Base-by-base conservation (phyloP, 1,140 invertebrate species). In the Hycleus phaleratus region DNA sequence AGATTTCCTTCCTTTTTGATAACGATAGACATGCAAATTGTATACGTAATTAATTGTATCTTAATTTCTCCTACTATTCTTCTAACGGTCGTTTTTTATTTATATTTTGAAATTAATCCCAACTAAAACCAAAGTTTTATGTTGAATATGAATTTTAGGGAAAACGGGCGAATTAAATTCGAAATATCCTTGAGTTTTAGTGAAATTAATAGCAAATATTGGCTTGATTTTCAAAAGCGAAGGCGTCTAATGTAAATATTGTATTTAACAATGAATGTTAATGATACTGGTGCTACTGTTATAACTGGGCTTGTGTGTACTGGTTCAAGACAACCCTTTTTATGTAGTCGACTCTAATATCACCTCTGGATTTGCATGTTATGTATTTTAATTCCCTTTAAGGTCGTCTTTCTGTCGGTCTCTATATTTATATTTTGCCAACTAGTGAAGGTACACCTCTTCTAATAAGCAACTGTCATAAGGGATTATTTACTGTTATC, bases 211-310 rank as follows among this genome's bases (percentile, higher is more conserved):
- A 59, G 61, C 59, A 65, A 65, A 65, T 62, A 65, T 65, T 65
- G 59, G 61, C 61, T 54, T 45, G 49, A 59, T 63, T 60, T 43
- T 56, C 32, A 59, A 62, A 65, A 65, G 59, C 56, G 64, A 59
- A 65, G 58, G 59, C 56, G 64, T 53, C 47, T 63, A 58, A 49
- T 59, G 56, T 61, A 65, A 65, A 65, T 65, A 65, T 65, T 64
- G 59, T 56, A 65, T 63, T 63, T 63, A 65, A 65, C 64, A 65
- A 65, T 65, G 64, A 65, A 63, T 65, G 61, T 60, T 65, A 65
- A 65, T 60, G 64, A 65, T 46, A 49, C 52, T 46, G 32, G 38
- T 56, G 51, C 45, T 40, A 39, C 54, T 50, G 46, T 11, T 18
- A 18, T 18, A 18, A 18, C 18, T 18, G 18, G 18, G 18, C 18